Base-by-base conservation (phyloP, 2,113 vertebrate species). In the Ammodytes marinus region DNA sequence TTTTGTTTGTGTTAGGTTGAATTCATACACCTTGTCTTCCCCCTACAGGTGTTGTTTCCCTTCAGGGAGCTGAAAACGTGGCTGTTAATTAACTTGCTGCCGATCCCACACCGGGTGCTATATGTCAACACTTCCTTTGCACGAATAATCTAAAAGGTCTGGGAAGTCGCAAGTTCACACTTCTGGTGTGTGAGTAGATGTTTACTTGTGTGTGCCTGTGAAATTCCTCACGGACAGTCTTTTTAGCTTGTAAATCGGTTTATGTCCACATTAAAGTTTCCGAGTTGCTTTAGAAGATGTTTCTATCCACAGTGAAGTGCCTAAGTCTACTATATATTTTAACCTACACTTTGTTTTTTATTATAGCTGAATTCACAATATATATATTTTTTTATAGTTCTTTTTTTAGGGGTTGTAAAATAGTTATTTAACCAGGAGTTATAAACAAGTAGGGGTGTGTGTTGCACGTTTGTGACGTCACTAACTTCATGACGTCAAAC, bases 81-180 rank as follows among this genome's bases (percentile, higher is more conserved):
- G 80, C 82, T 79, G 90, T 87, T 94, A 94, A 91, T 93, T 88
- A 94, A 87, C 83, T 80, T 0, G 19, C 83, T 77, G 82, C 58
- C 59, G 19, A 77, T 90, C 40, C 78, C 61, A 55, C 78, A 60
- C 79, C 80, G 52, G 76, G 70, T 83, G 84, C 85, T 79, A 19
- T 57, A 83, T 88, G 93, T 94, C 91, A 92, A 88, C 93, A 88
- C 91, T 87, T 93, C 89, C 88, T 91, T 87, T 87, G 77, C 84
- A 69, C 64, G 75, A 73, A 88, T 67, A 87, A 86, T 91, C 86
- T 90, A 91, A 90, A 86, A 42, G 80, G 71, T 89, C 67, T 83
- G 88, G 89, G 92, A 93, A 91, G 86, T 91, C 39, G 4, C 86
- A 53, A 54, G 85, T 92, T 94, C 72, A 83, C 91, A 91, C 86